Evolutionary conservation across 2,113 vertebrate species (phyloP).

Genomic region (Oreotrochilus melanogaster): DNA sequence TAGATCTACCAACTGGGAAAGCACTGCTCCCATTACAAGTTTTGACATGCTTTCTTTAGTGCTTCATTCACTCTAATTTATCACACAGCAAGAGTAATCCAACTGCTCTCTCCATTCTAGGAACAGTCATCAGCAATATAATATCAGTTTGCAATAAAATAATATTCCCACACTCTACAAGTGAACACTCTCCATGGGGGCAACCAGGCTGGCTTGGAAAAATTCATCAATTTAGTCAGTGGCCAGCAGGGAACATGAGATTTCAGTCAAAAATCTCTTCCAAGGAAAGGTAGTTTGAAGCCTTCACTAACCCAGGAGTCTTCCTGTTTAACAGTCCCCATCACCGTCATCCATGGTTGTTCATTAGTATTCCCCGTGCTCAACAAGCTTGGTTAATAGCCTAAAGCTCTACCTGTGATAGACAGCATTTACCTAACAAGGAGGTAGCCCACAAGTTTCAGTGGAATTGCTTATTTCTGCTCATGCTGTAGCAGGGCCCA

Average conservation of each 20-base stretch:
- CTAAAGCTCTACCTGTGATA: conserved; percentile 7
- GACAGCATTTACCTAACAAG: background rate
- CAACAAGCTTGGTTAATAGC: background rate
- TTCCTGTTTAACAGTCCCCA: background rate
- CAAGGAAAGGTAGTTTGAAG: background rate
- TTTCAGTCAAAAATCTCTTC: background rate
- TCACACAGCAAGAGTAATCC: background rate
- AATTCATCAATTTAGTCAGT: background rate
- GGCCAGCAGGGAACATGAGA: background rate
- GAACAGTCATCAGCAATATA: background rate
- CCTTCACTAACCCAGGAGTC: background rate
- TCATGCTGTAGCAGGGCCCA: background rate
- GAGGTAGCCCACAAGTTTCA: background rate
- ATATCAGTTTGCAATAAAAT: background rate
- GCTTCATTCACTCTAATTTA: background rate
- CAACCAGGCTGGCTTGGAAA: background rate
- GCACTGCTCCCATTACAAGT: background rate
- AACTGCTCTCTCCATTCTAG: background rate
- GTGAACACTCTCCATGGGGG: background rate
- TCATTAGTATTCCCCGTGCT: background rate
- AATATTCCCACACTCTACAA: background rate
- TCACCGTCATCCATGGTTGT: background rate
- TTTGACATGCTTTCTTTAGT: background rate
- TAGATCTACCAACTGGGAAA: background rate
- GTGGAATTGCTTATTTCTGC: background rate